Percentiles rank a stretch among this genome's conserved stretches.
Evolutionary conservation across 2,888 invertebrate species (phyloP).

Genomic region (Perithous albicinctus): DNA sequence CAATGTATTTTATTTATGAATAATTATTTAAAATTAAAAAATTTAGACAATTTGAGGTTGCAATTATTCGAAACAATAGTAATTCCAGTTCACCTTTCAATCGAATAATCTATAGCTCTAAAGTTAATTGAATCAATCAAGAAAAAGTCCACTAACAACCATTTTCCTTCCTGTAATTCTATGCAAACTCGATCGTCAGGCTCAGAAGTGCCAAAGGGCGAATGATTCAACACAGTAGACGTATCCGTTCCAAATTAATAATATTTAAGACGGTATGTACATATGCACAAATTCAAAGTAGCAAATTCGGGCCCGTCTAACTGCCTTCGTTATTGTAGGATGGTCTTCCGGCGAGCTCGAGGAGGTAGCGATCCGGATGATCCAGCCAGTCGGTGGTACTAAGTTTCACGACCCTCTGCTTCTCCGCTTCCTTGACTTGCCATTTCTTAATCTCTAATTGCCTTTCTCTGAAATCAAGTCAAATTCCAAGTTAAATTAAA

Average conservation of each 20-base stretch:
- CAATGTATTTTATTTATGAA: too few species aligned
- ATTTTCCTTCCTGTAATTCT: neutral
- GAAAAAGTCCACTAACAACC: neutral
- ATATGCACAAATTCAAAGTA: conserved; percentile 68
- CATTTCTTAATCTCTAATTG: conserved; percentile 96
- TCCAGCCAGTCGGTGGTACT: conserved; percentile 97
- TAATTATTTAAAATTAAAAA: too few species aligned
- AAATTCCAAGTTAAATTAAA: neutral
- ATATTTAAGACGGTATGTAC: conserved; percentile 66
- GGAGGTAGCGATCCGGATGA: conserved; percentile 96
- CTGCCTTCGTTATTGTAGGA: conserved; percentile 91
- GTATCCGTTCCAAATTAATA: conserved; percentile 46
- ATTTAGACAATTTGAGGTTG: neutral
- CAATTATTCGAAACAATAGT: neutral
- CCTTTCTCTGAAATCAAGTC: conserved; percentile 87
- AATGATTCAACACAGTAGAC: neutral
- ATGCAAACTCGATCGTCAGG: neutral
- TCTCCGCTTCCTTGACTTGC: conserved; percentile 95
- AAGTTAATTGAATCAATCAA: neutral
- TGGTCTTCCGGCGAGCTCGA: conserved; percentile 94
- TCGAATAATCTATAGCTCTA: neutral
- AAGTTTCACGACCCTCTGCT: conserved; percentile 93
- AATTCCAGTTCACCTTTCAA: neutral
- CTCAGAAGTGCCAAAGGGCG: neutral
- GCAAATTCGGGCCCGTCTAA: conserved; percentile 61